phyloP scores from a whole-genome alignment of 2,888 invertebrate species.

The Troides helena region DNA sequence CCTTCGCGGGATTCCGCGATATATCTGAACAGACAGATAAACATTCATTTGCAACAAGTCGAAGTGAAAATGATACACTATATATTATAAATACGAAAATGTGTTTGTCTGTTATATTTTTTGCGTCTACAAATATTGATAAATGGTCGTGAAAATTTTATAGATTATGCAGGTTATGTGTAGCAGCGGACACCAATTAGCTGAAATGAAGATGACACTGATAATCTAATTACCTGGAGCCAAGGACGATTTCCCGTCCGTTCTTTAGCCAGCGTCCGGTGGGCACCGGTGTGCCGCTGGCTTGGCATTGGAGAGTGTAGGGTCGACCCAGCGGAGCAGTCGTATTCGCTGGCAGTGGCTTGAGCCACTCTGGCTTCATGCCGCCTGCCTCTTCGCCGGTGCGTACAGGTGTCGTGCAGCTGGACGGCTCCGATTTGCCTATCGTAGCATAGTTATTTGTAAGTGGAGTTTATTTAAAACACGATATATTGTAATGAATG shows the following conservation, averaged over 20 bases:
- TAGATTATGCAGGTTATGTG: neutral
- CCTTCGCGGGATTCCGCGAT: slow-evolving; percentile 84
- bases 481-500: too few relatives aligned
- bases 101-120: neutral
- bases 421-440: slow-evolving; percentile 91
- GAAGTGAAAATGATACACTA: neutral
- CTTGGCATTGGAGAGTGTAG: slow-evolving; percentile 91
- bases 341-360: slow-evolving; percentile 86
- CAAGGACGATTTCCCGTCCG: slow-evolving; percentile 91
- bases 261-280: slow-evolving; percentile 94
- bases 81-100: neutral
- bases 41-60: neutral
- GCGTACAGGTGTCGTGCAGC: slow-evolving; percentile 95
- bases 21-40: slow-evolving; percentile 57
- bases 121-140: neutral
- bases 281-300: slow-evolving; percentile 93
- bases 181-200: neutral
- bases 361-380: slow-evolving; percentile 94
- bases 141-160: neutral
- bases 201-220: too few relatives aligned
- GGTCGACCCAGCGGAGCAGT: slow-evolving; percentile 91
- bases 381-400: slow-evolving; percentile 94
- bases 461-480: neutral
- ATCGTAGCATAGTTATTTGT: slow-evolving; percentile 5
- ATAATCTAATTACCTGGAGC: slow-evolving; percentile 73